Evolutionary conservation across 2,888 invertebrate species (phyloP).

Genomic region (Ormyrus rosae): DNA sequence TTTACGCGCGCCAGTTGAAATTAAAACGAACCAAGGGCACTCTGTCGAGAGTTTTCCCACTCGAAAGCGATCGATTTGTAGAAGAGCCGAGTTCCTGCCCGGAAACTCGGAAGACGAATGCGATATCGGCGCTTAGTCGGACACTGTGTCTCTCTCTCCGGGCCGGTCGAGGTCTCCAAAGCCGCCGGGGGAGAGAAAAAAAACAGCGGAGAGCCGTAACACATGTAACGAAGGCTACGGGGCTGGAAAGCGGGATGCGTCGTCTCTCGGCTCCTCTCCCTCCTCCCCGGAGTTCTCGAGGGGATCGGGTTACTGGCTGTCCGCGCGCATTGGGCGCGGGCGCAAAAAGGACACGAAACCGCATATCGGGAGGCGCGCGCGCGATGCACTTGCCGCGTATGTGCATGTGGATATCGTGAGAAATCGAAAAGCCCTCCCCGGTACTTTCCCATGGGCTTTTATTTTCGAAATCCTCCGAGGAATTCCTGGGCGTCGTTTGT

Average conservation of each 20-base stretch:
- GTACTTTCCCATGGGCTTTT: constrained; percentile 21
- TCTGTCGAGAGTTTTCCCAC: too few species aligned
- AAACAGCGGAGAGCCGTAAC: background rate
- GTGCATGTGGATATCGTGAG: constrained; percentile 42
- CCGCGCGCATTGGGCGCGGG: constrained; percentile 6
- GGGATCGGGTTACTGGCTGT: constrained; percentile 63
- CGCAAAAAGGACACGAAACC: constrained; percentile 68
- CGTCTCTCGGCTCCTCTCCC: constrained; percentile 9
- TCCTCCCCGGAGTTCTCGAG: constrained; percentile 56
- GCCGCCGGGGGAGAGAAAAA: constrained; percentile 10
- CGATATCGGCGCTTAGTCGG: background rate
- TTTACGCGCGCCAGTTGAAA: too few species aligned
- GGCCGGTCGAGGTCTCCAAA: background rate
- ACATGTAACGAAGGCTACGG: constrained; percentile 9
- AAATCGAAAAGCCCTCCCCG: constrained; percentile 30
- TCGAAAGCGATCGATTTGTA: too few species aligned
- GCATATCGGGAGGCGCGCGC: constrained; percentile 52
- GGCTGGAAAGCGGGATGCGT: background rate
- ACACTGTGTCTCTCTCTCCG: background rate
- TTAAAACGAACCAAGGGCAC: too few species aligned
- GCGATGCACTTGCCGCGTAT: constrained; percentile 7
- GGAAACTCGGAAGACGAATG: constrained; percentile 3
- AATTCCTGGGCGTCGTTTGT: background rate
- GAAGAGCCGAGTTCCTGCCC: too few species aligned
- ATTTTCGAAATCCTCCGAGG: too few species aligned